Evolutionary conservation across 2,113 vertebrate genomes (phyloP), one percentile per base, ranked within the genome.

Genomic region (Neodontobutis hainanensis): DNA sequence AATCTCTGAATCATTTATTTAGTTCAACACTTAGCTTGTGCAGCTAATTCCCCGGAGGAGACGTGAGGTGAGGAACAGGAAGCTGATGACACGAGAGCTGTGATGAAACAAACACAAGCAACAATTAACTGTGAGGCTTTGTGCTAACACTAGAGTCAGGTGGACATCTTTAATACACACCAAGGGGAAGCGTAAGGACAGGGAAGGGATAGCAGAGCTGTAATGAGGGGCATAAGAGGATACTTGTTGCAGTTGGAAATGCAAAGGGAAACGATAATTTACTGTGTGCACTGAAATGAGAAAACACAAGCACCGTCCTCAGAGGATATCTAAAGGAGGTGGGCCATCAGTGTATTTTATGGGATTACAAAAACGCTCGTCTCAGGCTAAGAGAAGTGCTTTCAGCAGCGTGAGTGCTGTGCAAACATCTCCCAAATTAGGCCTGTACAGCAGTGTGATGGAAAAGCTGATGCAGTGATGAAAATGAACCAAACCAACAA

Each of bases 1-100:
- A 77, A 76, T 85, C 77, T 75, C 58, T 38, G 35, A 72, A 77
- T 88, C 58, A 72, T 86, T 85, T 80, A 68, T 85, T 85, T 83
- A 73, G 61, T 58, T 32, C 64, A 78, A 70, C 65, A 72, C 70
- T 80, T 83, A 58, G 67, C 58, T 6, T 9, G 49, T 62, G 77
- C 66, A 32, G 60, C 34, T 64, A 64, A 78, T 72, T 75, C 70
- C 65, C 60, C 0, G 3, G 46, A 73, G 68, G 8, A 51, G 38
- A 72, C 45, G 40, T 36, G 14, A 68, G 15, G 35, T 34, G 15
- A 51, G 16, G 11, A 57, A 27, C 19, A 27, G 19, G 19, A 27
- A 27, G 19, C 19, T 40, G 38, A 6, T 40, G 38, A 40, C 8
- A 40, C 38, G 38, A 40, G 38, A 8, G 8, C 38, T 40, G 38